These are phyloP conservation scores for Saguinus imperator DNA, from an alignment of 2,113 vertebrate species.

Conservation along the genomic window DNA sequence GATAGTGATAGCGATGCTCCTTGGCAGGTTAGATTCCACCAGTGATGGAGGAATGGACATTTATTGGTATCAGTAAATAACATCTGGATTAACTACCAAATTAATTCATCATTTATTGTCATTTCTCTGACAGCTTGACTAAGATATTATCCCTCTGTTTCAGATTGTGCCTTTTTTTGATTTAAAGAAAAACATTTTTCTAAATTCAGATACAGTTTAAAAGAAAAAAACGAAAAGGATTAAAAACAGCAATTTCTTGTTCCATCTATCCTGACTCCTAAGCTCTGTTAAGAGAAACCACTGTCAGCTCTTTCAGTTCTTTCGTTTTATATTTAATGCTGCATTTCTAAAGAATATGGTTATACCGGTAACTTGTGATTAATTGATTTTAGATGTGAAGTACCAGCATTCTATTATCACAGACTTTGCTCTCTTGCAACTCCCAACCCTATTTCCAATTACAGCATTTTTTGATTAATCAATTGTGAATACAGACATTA, in stretches of 20 bases:
- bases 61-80: not conserved
- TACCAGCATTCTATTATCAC: not conserved
- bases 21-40: not conserved
- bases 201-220: not conserved
- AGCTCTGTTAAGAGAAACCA: not conserved
- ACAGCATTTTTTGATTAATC: not conserved
- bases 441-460: not conserved
- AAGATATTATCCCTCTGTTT: not conserved
- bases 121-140: not conserved
- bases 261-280: not conserved
- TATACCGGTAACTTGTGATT: not conserved
- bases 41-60: not conserved
- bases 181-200: not conserved
- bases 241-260: not conserved
- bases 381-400: not conserved
- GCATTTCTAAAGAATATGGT: not conserved
- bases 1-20: not conserved
- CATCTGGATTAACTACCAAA: not conserved
- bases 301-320: not conserved
- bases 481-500: not conserved
- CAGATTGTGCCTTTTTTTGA: not conserved
- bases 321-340: not conserved
- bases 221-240: not conserved
- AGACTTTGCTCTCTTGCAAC: not conserved
- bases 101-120: not conserved